phyloP scores from a whole-genome alignment of 2,888 invertebrate genomes.

The Eilema sororculum region DNA sequence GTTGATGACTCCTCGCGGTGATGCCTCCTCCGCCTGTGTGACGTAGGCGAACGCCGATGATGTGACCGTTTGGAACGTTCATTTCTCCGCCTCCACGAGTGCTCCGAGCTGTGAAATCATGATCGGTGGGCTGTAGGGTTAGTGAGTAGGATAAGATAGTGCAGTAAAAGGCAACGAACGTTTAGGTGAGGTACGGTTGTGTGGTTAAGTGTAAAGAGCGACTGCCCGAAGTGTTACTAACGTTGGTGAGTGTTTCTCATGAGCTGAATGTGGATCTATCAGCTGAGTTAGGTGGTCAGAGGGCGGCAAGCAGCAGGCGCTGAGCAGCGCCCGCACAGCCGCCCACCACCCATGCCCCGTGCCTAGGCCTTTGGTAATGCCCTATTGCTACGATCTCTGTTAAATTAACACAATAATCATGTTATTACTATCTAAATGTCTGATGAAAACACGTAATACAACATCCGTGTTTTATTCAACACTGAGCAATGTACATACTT shows the following conservation, averaged over 20 bases:
- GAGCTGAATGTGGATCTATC: conserved; percentile 70
- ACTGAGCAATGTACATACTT: conserved; percentile 22
- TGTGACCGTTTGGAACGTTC: conserved; percentile 95
- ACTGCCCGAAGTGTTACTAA: conserved; percentile 67
- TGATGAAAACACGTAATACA: conserved; percentile 12
- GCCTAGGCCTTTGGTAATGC: conserved; percentile 59
- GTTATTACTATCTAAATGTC: conserved; percentile 12
- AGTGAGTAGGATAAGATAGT: conserved; percentile 71
- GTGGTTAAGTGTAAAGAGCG: conserved; percentile 55
- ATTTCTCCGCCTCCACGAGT: conserved; percentile 93
- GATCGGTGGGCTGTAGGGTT: conserved; percentile 86
- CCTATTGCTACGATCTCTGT: conserved; percentile 42
- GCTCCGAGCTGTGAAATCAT: conserved; percentile 90
- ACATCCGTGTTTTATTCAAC: conserved; percentile 22
- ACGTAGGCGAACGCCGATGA: conserved; percentile 93
- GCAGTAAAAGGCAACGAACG: conserved; percentile 59
- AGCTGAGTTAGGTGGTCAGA: conserved; percentile 73
- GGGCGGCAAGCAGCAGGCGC: conserved; percentile 79
- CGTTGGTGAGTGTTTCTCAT: conserved; percentile 73
- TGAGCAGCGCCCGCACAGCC: conserved; percentile 70
- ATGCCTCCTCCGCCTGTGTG: conserved; percentile 91
- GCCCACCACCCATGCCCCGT: conserved; percentile 73
- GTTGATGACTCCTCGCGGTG: conserved; percentile 83
- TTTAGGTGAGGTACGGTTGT: conserved; percentile 74
- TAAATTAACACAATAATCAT: conserved; percentile 11